Percentiles rank a stretch among this genome's conserved stretches.
These are phyloP conservation scores for Spheniscus mendiculus DNA, from an alignment of 2,113 vertebrate species.

Conservation along the genomic window DNA sequence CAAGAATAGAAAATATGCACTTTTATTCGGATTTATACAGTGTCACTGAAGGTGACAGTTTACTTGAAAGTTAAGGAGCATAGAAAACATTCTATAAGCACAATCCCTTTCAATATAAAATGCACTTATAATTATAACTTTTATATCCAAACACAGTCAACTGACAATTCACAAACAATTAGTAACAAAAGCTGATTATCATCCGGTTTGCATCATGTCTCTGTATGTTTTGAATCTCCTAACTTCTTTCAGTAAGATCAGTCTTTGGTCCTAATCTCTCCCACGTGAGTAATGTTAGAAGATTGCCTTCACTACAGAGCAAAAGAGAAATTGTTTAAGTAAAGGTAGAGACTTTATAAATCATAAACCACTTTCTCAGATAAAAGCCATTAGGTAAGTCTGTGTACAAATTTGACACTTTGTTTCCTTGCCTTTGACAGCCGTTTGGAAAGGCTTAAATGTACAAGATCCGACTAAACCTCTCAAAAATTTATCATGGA, in stretches of 20 bases:
- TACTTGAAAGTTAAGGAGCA: neutral
- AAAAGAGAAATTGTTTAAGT: constrained; percentile 68
- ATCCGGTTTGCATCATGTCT: neutral
- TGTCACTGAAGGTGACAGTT: neutral
- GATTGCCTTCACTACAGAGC: constrained; percentile 43
- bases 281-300: constrained; percentile 54
- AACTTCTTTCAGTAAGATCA: constrained; percentile 37
- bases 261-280: constrained; percentile 54
- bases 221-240: constrained; percentile 21
- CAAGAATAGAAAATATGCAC: neutral
- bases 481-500: constrained; percentile 78
- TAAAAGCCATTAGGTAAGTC: constrained; percentile 68
- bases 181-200: constrained; percentile 10
- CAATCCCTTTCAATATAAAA: neutral
- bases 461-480: constrained; percentile 69
- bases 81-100: neutral
- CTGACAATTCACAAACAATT: neutral
- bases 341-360: constrained; percentile 62
- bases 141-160: neutral
- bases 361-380: constrained; percentile 70
- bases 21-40: neutral
- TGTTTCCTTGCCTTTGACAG: constrained; percentile 67
- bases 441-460: constrained; percentile 57
- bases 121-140: neutral
- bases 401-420: constrained; percentile 71